Evolutionary conservation across 1,140 invertebrate species (phyloP).

Genomic region (Popillia japonica): DNA sequence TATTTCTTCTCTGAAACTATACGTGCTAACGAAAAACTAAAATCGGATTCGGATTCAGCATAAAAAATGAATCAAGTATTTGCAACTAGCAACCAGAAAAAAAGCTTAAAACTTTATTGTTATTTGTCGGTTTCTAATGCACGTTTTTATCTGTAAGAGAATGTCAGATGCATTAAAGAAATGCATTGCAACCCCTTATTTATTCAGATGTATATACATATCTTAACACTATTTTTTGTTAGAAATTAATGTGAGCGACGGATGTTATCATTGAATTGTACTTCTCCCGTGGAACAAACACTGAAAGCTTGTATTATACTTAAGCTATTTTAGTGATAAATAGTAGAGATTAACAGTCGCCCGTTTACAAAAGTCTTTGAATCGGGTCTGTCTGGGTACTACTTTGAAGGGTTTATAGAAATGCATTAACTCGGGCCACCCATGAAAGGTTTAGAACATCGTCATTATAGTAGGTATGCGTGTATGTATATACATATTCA

Average conservation of each 20-base stretch:
- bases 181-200: background rate
- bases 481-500: background rate
- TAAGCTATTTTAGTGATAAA: background rate
- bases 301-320: background rate
- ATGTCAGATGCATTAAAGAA: too few species aligned
- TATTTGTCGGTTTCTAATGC: too few species aligned
- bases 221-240: background rate
- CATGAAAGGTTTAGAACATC: background rate
- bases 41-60: too few species aligned
- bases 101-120: too few species aligned
- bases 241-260: background rate
- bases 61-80: too few species aligned
- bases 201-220: too few species aligned
- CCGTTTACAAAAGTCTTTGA: background rate
- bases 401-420: conserved; percentile 10
- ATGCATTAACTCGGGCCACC: background rate
- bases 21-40: too few species aligned
- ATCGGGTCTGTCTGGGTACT: background rate
- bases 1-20: too few species aligned
- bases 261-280: background rate
- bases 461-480: conserved; percentile 1
- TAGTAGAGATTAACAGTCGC: conserved; percentile 6
- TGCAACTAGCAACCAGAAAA: too few species aligned
- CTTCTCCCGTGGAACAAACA: background rate
- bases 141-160: too few species aligned